Conservation (phyloP, 2,113 vertebrate species). For the Barbus barbus region DNA sequence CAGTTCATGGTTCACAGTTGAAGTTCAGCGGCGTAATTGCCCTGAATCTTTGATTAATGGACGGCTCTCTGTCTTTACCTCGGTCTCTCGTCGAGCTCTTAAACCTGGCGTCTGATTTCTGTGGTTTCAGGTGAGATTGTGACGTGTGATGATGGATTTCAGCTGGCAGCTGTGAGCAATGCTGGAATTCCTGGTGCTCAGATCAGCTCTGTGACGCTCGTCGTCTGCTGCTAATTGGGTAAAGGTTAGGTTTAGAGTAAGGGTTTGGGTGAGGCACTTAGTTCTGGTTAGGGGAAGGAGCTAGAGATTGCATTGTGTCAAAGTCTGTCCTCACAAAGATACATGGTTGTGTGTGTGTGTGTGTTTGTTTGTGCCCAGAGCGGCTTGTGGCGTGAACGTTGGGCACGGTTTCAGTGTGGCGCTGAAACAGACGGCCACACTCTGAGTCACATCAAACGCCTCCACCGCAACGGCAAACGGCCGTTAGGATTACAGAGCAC, state of each 20-base stretch:
- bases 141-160: neutral
- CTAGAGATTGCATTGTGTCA: too few species aligned
- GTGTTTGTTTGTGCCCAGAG: too few species aligned
- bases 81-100: neutral
- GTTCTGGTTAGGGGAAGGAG: too few species aligned
- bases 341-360: too few species aligned
- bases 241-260: too few species aligned
- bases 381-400: too few species aligned
- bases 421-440: neutral
- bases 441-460: neutral
- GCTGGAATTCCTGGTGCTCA: too few species aligned
- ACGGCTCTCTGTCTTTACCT: neutral
- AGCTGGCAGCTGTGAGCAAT: neutral
- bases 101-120: neutral
- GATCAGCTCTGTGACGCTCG: too few species aligned
- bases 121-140: neutral
- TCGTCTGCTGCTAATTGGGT: too few species aligned
- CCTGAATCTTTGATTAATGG: neutral
- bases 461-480: neutral
- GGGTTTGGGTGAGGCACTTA: too few species aligned
- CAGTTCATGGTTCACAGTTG: neutral
- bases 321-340: too few species aligned
- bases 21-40: neutral
- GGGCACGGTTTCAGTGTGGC: too few species aligned
- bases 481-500: neutral